phyloP scores from a whole-genome alignment of 1,140 invertebrate species.

The Phenacoccus solenopsis region DNA sequence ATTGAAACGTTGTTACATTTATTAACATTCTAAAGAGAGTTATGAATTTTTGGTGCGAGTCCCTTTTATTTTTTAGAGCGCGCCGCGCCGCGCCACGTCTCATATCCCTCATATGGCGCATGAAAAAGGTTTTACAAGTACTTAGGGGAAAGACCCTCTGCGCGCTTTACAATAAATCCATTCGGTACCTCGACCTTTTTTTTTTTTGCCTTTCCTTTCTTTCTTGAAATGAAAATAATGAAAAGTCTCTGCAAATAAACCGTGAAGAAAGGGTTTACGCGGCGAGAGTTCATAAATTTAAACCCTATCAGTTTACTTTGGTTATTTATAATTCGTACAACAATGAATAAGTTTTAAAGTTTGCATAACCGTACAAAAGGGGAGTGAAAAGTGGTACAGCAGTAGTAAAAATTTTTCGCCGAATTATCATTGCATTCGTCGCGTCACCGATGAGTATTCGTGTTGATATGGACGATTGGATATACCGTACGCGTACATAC shows the following conservation, averaged over 20 bases:
- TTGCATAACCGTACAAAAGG: too few species aligned
- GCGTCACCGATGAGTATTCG: too few species aligned
- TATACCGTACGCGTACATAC: too few species aligned
- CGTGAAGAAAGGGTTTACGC: background rate
- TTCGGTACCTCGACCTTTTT: background rate
- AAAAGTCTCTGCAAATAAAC: background rate
- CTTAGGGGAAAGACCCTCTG: background rate
- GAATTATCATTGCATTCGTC: too few species aligned
- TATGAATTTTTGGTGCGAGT: background rate
- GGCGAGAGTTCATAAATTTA: background rate
- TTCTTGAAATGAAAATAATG: background rate
- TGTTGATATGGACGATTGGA: too few species aligned
- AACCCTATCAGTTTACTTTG: constrained; percentile 12
- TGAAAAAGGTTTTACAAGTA: constrained; percentile 5
- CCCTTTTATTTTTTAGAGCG: background rate
- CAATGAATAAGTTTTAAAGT: constrained; percentile 4
- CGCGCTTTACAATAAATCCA: background rate
- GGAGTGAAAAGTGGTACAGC: too few species aligned
- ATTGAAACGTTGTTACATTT: too few species aligned
- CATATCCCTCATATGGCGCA: background rate
- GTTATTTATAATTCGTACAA: constrained; percentile 9
- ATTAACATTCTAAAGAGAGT: too few species aligned
- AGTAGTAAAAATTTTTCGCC: too few species aligned
- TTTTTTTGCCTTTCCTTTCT: background rate
- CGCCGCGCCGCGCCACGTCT: background rate